Evolutionary conservation across 2,797 vertebrate genomes (phyloP), one percentile per base, ranked within the genome.

Genomic region (Steatocranus sp.): DNA sequence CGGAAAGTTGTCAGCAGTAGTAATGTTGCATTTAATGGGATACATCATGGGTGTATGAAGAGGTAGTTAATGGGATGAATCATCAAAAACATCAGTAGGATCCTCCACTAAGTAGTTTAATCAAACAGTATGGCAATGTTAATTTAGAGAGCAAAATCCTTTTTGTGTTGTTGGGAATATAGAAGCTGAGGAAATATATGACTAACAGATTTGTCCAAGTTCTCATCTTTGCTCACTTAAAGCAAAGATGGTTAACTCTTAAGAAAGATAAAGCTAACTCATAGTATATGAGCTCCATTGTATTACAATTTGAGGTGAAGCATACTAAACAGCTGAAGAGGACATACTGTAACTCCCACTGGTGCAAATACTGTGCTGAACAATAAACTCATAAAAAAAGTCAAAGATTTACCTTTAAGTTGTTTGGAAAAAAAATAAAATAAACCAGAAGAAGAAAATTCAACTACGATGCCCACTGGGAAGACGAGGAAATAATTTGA

Each of bases 401-500:
- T 30, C 25, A 73, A 48, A 73, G 41, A 46, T 30, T 27, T 48
- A 48, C 41, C 27, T 46, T 48, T 30, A 73, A 30, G 23, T 73
- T 73, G 66, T 18, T 6, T 30, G 25, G 8, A 0, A 2, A 0
- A 1, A 5, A 2, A 25, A 25, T 3, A 30, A 68, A 43, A 43
- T 0, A 23, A 66, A 66, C n/a, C 23, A 46, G 20, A 46, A 70
- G 23, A 70, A 70, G 41, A 73, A 48, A 48, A 73, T 30, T 73
- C 25, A 30, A 73, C 43, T 48, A 46, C 1, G 41, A 30, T 48
- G 68, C 68, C 68, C 41, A 73, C 68, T 30, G 68, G 43, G 43
- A 73, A 73, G 68, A 48, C 2, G 17, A 48, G 68, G 25, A 73
- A 75, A 83, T 76, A 61, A 89, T 80, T 83, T 77, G 75, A 43